A percentile compares a stretch with the other conserved stretches of the same genome.
phyloP scores from a whole-genome alignment of 1,140 invertebrate species.

The Choristoneura fumiferana region DNA sequence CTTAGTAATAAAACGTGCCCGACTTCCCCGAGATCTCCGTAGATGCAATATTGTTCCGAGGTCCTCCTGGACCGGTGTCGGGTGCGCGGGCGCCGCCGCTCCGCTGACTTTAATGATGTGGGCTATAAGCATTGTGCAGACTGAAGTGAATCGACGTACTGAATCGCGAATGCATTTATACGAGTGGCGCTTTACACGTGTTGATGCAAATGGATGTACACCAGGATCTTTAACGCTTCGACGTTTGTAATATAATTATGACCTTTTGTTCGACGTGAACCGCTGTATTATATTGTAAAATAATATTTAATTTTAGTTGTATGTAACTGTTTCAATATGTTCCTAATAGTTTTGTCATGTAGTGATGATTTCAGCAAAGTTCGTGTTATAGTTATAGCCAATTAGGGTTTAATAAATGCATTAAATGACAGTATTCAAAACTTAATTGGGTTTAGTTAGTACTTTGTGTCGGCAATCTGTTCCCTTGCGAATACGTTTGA shows the following conservation, averaged over 20 bases:
- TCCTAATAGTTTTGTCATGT: constrained; percentile 69
- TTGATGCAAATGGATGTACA: constrained; percentile 16
- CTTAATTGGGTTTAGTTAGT: constrained; percentile 13
- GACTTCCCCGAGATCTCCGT: constrained; percentile 40
- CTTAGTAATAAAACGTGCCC: constrained; percentile 59
- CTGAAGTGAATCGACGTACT: constrained; percentile 29
- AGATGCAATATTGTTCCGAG: constrained; percentile 35
- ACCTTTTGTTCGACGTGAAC: neutral
- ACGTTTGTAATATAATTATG: constrained; percentile 13
- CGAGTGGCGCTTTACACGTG: constrained; percentile 26
- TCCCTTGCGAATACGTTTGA: constrained; percentile 19
- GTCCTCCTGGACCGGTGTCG: constrained; percentile 24
- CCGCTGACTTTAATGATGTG: constrained; percentile 20
- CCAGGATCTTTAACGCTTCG: constrained; percentile 1
- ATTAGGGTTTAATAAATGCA: constrained; percentile 35
- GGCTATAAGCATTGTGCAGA: constrained; percentile 26
- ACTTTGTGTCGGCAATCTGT: constrained; percentile 4
- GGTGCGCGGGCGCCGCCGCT: constrained; percentile 24
- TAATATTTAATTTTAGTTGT: constrained; percentile 66
- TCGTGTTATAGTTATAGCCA: constrained; percentile 39
- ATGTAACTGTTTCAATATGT: constrained; percentile 73
- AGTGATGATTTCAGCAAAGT: constrained; percentile 49
- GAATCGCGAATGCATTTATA: constrained; percentile 22
- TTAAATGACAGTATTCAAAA: constrained; percentile 35
- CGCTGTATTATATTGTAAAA: constrained; percentile 70